Percentiles rank a stretch among this genome's conserved stretches.
Conservation (phyloP, 2,113 vertebrate genomes). For the Cricetomys ansorgei region DNA sequence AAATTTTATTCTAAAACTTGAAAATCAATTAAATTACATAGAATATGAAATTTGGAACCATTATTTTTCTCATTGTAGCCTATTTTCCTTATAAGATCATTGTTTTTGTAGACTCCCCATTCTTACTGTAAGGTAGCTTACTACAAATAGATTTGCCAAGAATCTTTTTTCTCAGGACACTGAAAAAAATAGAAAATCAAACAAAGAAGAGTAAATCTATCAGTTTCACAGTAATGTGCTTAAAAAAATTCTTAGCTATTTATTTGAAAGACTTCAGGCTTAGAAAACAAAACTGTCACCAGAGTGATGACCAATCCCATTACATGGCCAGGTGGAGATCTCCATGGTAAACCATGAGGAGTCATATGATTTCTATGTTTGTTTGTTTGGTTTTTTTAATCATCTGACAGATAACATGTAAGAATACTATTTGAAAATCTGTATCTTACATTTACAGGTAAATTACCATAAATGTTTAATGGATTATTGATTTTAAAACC, state of each 20-base stretch:
- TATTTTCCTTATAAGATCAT: neutral
- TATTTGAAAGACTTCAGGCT: neutral
- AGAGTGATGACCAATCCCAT: neutral
- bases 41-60: rapidly evolving
- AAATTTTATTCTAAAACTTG: neutral
- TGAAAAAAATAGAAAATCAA: neutral
- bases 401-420: neutral
- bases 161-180: neutral
- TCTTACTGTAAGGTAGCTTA: neutral
- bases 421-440: conserved; percentile 1
- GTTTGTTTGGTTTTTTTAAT: neutral
- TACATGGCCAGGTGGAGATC: neutral
- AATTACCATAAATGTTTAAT: neutral
- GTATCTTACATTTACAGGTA: neutral
- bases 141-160: neutral
- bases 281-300: neutral
- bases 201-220: neutral
- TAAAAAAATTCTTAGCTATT: neutral
- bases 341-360: neutral
- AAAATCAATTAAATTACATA: neutral
- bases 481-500: neutral
- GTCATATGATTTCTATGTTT: neutral
- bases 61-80: neutral
- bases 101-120: neutral
- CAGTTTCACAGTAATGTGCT: neutral